phyloP scores from a whole-genome alignment of 1,140 invertebrate species.

The Bombus pyrosoma region DNA sequence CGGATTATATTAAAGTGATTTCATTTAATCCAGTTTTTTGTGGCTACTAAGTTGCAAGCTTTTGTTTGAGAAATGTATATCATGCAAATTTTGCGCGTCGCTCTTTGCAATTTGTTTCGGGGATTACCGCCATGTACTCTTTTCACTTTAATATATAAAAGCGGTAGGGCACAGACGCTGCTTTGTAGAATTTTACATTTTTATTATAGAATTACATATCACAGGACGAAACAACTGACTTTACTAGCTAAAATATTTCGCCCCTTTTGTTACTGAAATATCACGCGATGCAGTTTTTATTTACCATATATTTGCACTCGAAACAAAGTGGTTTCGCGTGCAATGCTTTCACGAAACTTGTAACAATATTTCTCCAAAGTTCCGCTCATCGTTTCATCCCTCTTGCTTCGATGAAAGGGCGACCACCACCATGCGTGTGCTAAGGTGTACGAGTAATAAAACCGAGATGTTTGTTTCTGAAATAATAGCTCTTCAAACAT shows the following conservation, averaged over 20 bases:
- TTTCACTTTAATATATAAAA: constrained; percentile 4
- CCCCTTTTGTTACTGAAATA: constrained; percentile 15
- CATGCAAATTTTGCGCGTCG: constrained; percentile 8
- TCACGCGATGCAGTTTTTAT: constrained; percentile 1
- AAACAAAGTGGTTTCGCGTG: neutral
- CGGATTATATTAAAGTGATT: neutral
- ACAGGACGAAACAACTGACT: constrained; percentile 17
- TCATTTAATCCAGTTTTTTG: neutral
- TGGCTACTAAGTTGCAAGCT: neutral
- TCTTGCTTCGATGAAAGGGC: neutral
- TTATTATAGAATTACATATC: constrained; percentile 27
- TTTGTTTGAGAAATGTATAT: constrained; percentile 14
- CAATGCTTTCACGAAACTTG: neutral
- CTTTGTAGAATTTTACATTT: constrained; percentile 29
- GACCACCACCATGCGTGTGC: too few relatives aligned
- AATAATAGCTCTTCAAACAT: neutral
- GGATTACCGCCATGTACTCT: neutral
- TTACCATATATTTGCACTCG: constrained; percentile 13
- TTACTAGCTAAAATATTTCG: constrained; percentile 22
- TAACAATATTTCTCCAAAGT: neutral
- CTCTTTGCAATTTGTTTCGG: constrained; percentile 16
- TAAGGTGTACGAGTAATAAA: neutral
- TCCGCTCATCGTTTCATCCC: neutral
- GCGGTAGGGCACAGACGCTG: neutral
- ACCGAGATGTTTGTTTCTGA: neutral